Percentiles rank a stretch among this genome's conserved stretches.
Conservation (phyloP, 2,888 invertebrate species). For the Melinopterus prodromus region DNA sequence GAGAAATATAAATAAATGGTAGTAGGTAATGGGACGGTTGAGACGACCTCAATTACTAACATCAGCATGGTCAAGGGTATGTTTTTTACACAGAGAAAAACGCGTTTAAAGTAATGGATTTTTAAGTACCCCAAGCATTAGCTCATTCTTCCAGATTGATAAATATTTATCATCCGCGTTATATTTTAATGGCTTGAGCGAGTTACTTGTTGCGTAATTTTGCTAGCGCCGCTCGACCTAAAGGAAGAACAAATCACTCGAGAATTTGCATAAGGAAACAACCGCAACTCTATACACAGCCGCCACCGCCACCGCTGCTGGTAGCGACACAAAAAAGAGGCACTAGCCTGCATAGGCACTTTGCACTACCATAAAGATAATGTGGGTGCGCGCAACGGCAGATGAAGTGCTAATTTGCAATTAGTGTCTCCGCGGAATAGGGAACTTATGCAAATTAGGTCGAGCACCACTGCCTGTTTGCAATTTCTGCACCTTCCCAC, state of each 20-base stretch:
- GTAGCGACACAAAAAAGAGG: background rate
- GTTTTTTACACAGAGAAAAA: too few relatives aligned
- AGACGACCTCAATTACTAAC: too few relatives aligned
- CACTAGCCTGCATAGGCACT: background rate
- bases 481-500: background rate
- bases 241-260: background rate
- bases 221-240: background rate
- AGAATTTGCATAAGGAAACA: background rate
- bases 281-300: background rate
- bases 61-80: too few relatives aligned
- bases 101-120: background rate
- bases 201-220: background rate
- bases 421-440: background rate
- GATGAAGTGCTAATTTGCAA: slow-evolving; percentile 4
- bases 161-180: background rate
- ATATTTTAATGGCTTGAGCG: background rate
- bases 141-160: background rate
- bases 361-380: background rate
- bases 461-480: background rate
- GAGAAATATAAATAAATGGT: too few relatives aligned
- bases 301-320: background rate
- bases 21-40: too few relatives aligned
- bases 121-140: background rate
- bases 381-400: background rate
- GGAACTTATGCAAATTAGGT: slow-evolving; percentile 4